Base-by-base conservation (phyloP, 2,888 invertebrate genomes). In the Drosophila picticornis region DNA sequence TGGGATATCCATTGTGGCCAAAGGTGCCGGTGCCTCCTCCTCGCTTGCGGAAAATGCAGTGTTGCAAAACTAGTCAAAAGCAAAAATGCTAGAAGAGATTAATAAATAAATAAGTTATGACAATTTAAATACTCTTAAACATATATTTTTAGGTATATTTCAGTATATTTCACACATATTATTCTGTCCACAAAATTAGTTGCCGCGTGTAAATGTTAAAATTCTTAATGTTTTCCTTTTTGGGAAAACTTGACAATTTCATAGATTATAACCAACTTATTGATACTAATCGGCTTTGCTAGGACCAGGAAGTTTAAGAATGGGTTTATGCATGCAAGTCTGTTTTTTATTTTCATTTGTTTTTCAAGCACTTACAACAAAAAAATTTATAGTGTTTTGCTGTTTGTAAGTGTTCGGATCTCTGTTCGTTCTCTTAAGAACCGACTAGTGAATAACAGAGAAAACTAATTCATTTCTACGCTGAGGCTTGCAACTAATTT, bases 1-100 rank as follows among this genome's bases (percentile, higher is more conserved):
- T 77, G 83, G 80, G 58, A 86, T 80, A 80, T 91, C 91, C 91
- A 91, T 91, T 48, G 29, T 78, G 63, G 55, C 22, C 40, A 36
- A 65, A n/a, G n/a, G 9, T 36, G n/a, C n/a, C n/a, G 40, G 40
- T 10, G 46, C 36, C 36, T 38, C n/a, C 46, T 38, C n/a, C 11
- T 36, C 22, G 34, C 13, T 36, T 66, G 34, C 51, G 32, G 57
- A 36, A n/a, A 52, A 43, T 19, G 22, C 62, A 40, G 34, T 63
- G 22, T 70, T 59, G 22, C 50, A 29, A 25, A 75, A 58, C 29
- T 62, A 46, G 40, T 60, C 6, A 32, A 36, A 46, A 51, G 34
- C 51, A 73, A 73, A 56, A 40, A 46, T 32, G 65, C 72, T 74
- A 2, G 11, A 65, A 52, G 7, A 29, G 9, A 31, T 31, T 3